Evolutionary conservation across 2,113 vertebrate genomes (phyloP).

Genomic region (Xenopus laevis): DNA sequence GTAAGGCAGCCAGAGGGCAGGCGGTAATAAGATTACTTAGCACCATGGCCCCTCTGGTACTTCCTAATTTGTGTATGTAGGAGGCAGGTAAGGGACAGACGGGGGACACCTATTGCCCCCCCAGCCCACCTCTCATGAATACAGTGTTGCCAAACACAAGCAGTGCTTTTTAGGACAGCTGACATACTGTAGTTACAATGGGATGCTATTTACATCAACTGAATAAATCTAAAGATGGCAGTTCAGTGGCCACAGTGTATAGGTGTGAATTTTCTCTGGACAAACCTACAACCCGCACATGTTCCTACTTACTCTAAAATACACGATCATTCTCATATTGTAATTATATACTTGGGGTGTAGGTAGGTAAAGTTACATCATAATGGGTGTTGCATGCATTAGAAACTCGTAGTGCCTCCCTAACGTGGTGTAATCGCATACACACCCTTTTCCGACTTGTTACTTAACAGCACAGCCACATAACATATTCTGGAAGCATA

Average conservation of each 20-base stretch:
- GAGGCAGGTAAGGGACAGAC: no score
- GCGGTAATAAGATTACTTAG: no score
- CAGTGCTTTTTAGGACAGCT: no score
- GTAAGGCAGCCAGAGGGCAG: no score
- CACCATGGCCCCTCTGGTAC: no score
- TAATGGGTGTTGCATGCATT: constrained; percentile 29
- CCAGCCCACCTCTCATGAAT: no score
- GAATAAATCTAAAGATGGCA: neutral
- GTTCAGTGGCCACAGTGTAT: neutral
- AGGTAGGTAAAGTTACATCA: constrained; percentile 31
- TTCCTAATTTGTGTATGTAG: no score
- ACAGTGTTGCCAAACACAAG: no score
- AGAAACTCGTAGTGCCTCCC: constrained; percentile 21
- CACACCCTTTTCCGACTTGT: constrained; percentile 3
- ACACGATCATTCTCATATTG: constrained; percentile 22
- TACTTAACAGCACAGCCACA: neutral
- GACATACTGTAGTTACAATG: no score
- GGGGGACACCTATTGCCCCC: no score
- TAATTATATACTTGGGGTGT: constrained; percentile 37
- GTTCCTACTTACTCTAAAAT: constrained; percentile 25
- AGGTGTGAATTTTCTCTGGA: constrained; percentile 9
- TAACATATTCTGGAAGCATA: neutral
- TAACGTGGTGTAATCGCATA: constrained; percentile 23
- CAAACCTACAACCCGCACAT: constrained; percentile 27
- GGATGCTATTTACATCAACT: no score